These are phyloP conservation scores for Griposia aprilina DNA, from an alignment of 2,888 invertebrate genomes.

Conservation along the genomic window DNA sequence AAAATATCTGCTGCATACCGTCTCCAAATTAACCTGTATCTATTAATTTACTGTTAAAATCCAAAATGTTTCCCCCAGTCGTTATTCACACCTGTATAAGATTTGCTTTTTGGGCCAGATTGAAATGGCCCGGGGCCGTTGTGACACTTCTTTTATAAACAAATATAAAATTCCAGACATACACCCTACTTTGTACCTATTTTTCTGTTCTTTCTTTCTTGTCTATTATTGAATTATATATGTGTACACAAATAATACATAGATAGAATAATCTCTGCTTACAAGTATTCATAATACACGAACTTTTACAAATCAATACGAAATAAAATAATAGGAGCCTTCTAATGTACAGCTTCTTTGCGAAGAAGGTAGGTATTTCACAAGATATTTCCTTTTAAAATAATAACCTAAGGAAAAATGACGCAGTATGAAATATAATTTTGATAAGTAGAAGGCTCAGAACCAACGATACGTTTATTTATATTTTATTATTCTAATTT, in stretches of 20 bases:
- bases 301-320: slow-evolving; percentile 33
- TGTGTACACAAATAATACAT: no score
- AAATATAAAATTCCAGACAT: background rate
- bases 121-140: background rate
- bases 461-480: slow-evolving; percentile 18
- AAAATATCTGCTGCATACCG: background rate
- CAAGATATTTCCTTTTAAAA: slow-evolving; percentile 28
- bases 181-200: no score
- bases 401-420: slow-evolving; percentile 43
- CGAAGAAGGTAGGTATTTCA: slow-evolving; percentile 14
- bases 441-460: slow-evolving; percentile 22
- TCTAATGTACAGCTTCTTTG: slow-evolving; percentile 27
- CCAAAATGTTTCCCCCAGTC: background rate
- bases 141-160: background rate
- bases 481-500: slow-evolving; percentile 44
- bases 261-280: slow-evolving; percentile 6
- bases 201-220: no score
- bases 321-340: slow-evolving; percentile 34
- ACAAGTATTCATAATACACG: slow-evolving; percentile 21
- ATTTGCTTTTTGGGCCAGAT: background rate
- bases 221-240: no score
- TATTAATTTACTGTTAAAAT: slow-evolving; percentile 1
- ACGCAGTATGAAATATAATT: slow-evolving; percentile 32
- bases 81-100: background rate
- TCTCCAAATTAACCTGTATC: slow-evolving; percentile 1